Percentiles rank a stretch among this genome's conserved stretches.
Evolutionary conservation across 1,140 invertebrate genomes (phyloP).

Genomic region (Microplitis mediator): DNA sequence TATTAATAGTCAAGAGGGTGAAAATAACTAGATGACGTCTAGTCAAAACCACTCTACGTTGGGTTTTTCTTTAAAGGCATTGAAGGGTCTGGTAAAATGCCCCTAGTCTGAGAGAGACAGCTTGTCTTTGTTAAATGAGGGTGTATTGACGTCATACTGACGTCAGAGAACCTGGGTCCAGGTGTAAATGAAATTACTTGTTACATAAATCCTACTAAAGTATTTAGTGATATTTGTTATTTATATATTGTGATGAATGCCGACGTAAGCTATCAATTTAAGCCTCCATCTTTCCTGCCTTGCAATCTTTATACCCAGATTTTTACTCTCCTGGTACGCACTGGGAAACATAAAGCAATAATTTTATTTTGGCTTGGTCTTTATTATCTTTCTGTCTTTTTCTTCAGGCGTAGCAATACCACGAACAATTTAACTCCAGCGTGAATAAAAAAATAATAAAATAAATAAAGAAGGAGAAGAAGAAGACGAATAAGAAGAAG

Average conservation of each 20-base stretch:
- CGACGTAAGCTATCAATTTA: neutral
- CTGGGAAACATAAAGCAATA: conserved; percentile 46
- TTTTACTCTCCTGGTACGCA: conserved; percentile 16
- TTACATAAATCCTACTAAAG: too few relatives aligned
- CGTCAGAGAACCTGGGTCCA: too few relatives aligned
- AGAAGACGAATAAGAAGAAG: neutral
- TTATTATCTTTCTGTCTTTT: neutral
- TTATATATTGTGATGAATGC: neutral
- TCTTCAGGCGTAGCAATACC: neutral
- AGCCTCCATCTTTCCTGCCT: neutral
- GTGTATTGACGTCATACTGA: too few relatives aligned
- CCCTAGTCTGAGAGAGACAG: too few relatives aligned
- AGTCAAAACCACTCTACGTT: too few relatives aligned
- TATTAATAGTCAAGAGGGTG: too few relatives aligned
- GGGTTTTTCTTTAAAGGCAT: too few relatives aligned
- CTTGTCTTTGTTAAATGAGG: too few relatives aligned
- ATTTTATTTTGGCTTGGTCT: conserved; percentile 39
- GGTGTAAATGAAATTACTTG: too few relatives aligned
- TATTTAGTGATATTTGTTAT: too few relatives aligned
- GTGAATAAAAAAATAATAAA: neutral
- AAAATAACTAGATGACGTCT: too few relatives aligned
- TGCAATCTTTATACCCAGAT: neutral
- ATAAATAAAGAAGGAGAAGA: neutral
- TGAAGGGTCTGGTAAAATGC: too few relatives aligned
- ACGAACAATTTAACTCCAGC: neutral